Conservation (phyloP, 2,888 invertebrate genomes). For the Lamellibrachia satsuma region DNA sequence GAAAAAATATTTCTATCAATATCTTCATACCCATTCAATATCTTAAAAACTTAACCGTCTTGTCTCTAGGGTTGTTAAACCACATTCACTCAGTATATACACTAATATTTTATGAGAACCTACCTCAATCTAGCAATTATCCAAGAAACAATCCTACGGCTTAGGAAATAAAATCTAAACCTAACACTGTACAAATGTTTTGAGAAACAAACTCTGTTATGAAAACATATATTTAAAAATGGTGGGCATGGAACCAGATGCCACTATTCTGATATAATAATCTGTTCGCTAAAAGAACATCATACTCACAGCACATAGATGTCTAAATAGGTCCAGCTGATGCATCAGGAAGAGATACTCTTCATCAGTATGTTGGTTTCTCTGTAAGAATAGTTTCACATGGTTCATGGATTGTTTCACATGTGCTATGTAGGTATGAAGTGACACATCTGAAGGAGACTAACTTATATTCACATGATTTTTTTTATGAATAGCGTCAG, state of each 20-base stretch:
- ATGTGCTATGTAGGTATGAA: neutral
- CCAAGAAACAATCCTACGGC: neutral
- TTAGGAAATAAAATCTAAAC: neutral
- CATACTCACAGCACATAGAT: slow-evolving; percentile 41
- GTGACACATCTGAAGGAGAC: neutral
- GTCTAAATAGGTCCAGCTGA: slow-evolving; percentile 62
- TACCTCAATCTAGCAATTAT: too few relatives aligned
- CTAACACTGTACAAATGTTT: neutral
- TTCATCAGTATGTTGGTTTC: slow-evolving; percentile 45
- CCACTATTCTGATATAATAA: neutral
- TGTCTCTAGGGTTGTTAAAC: too few relatives aligned
- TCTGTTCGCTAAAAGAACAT: neutral
- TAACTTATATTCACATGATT: too few relatives aligned
- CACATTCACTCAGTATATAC: too few relatives aligned
- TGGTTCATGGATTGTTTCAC: neutral
- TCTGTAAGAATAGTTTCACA: slow-evolving; percentile 25
- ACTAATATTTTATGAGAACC: too few relatives aligned
- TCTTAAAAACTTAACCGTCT: neutral
- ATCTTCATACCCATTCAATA: neutral
- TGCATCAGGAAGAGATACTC: slow-evolving; percentile 60
- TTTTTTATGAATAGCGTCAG: too few relatives aligned
- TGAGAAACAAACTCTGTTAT: neutral
- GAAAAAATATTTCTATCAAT: too few relatives aligned
- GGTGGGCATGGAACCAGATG: too few relatives aligned
- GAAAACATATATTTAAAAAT: neutral